Conservation (phyloP, 2,888 invertebrate genomes). For the Heliconius cydno region DNA sequence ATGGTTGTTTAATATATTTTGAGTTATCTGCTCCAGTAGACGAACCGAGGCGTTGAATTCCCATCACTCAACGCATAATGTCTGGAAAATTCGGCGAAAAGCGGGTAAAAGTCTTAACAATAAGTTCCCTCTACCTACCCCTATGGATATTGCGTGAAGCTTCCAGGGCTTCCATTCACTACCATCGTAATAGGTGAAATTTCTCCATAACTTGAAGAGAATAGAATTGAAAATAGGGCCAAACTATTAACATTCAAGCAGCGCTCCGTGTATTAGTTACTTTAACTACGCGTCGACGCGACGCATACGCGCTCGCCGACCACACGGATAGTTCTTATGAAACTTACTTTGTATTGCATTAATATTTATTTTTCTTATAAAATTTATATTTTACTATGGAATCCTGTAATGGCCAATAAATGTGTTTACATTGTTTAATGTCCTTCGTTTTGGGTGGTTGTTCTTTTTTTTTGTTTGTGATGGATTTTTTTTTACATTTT, state of each 20-base stretch:
- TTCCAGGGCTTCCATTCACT: not conserved
- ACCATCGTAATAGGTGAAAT: not conserved
- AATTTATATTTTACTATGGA: constrained; percentile 58
- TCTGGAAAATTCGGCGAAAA: not conserved
- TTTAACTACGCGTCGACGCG: constrained; percentile 51
- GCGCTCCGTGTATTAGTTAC: constrained; percentile 57
- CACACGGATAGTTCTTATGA: constrained; percentile 71
- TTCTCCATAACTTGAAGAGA: not conserved
- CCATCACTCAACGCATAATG: not conserved
- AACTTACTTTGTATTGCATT: constrained; percentile 53
- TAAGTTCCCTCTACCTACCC: no score
- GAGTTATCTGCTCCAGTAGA: not conserved
- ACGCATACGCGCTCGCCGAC: constrained; percentile 70
- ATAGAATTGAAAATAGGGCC: constrained; percentile 9
- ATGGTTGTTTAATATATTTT: no score
- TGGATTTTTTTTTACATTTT: not conserved
- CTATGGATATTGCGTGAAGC: not conserved
- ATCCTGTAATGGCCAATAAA: constrained; percentile 46
- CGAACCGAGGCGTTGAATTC: not conserved
- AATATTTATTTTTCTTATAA: constrained; percentile 54
- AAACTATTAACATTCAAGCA: constrained; percentile 36
- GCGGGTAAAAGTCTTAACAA: no score
- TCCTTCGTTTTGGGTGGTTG: constrained; percentile 20
- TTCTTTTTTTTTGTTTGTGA: not conserved
- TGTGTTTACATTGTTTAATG: constrained; percentile 3